Base-by-base conservation (phyloP, 2,888 invertebrate species). In the Gastrophysa polygoni region DNA sequence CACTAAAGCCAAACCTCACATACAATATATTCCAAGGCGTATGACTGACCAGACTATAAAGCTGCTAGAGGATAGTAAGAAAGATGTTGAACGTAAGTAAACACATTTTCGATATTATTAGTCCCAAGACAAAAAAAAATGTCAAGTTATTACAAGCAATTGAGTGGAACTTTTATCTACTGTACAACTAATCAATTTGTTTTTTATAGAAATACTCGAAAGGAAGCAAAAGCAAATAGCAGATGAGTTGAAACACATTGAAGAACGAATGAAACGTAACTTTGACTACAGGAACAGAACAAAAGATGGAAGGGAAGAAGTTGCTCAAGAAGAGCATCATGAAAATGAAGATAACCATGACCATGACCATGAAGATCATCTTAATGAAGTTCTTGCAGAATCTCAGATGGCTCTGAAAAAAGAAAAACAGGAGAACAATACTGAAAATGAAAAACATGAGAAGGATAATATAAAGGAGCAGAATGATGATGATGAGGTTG, bases 11-110 rank as follows among this genome's bases (percentile, higher is more conserved):
- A 91, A 91, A 75, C 98, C 98, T 1, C 87, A 89, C 63, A 85
- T 98, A 61, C 96, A 92, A 83, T 98, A 91, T 85, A 81, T 92
- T 73, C 98, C 98, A 0, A 91, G 92, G 77, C 87, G 87, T 68
- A 88, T 92, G 82, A 88, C 89, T 49, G 86, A 88, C 2, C 87
- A 87, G 65, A 88, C 89, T 3, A 86, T 88, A 66, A 88, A 89
- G 68, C 85, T 90, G 62, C 81, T 92, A 52, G 83, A 83, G 17
- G 85, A 87, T 24, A 89, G 89, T 71, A 87, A 87, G 80, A 83
- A 84, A 68, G 84, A 83, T 68, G 84, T 90, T 75, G 87, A 88
- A 81, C 88, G 89, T 90, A 80, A 84, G 86, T 84, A 57, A 50
- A 18, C 16, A 16, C 18, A n/a, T n/a, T n/a, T n/a, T n/a, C n/a